Conservation (phyloP, 2,888 invertebrate species). For the Caenorhabditis angaria region DNA sequence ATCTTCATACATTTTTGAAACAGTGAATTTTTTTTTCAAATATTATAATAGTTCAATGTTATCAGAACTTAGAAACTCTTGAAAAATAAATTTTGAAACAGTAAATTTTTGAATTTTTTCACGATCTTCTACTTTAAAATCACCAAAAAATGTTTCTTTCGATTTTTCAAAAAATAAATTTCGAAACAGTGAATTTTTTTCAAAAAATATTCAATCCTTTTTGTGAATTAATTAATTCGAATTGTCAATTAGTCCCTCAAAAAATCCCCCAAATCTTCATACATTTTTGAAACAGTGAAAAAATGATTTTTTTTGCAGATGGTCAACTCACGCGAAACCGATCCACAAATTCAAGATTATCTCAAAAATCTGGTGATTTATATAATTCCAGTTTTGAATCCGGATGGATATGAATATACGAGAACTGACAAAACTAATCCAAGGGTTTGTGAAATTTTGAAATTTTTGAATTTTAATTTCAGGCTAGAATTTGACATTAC, state of each 20-base stretch:
- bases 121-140: too few relatives aligned
- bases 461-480: neutral
- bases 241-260: too few relatives aligned
- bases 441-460: slow-evolving; percentile 39
- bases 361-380: slow-evolving; percentile 62
- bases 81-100: too few relatives aligned
- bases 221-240: too few relatives aligned
- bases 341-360: slow-evolving; percentile 53
- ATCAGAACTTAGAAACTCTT: too few relatives aligned
- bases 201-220: too few relatives aligned
- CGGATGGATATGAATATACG: slow-evolving; percentile 71
- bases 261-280: too few relatives aligned
- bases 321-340: slow-evolving; percentile 54
- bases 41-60: too few relatives aligned
- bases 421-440: slow-evolving; percentile 66
- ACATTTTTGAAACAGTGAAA: neutral
- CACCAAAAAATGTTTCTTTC: too few relatives aligned
- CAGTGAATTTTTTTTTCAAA: too few relatives aligned
- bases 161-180: neutral
- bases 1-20: too few relatives aligned
- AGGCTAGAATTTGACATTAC: neutral
- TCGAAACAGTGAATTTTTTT: slow-evolving; percentile 3
- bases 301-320: slow-evolving; percentile 41
- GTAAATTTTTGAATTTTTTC: too few relatives aligned
- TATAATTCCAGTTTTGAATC: slow-evolving; percentile 68